phyloP scores from a whole-genome alignment of 2,113 vertebrate genomes.

The Ictalurus furcatus region DNA sequence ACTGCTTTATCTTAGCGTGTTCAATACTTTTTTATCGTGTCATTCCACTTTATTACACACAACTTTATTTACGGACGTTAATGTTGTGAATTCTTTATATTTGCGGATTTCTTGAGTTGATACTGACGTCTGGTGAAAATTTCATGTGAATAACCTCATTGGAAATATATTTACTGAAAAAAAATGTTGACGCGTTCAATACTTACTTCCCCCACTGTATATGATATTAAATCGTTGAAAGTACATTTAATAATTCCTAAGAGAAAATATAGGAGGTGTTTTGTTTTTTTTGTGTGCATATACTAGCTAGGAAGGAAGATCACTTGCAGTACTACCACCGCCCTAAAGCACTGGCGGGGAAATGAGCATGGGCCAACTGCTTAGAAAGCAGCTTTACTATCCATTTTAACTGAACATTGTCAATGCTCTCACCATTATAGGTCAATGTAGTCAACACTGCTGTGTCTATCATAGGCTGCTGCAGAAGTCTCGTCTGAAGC shows the following conservation, averaged over 20 bases:
- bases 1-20: too few relatives aligned
- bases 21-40: too few relatives aligned
- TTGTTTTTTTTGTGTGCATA: not conserved
- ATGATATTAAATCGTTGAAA: not conserved
- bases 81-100: too few relatives aligned
- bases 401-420: not conserved
- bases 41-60: too few relatives aligned
- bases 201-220: too few relatives aligned
- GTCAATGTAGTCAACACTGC: not conserved
- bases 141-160: too few relatives aligned
- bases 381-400: not conserved
- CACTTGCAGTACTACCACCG: not conserved
- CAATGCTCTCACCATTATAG: not conserved
- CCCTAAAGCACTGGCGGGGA: not conserved
- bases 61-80: too few relatives aligned
- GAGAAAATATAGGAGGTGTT: not conserved
- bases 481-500: conserved; percentile 79
- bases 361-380: not conserved
- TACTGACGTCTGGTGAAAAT: too few relatives aligned
- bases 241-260: not conserved
- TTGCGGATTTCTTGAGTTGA: too few relatives aligned
- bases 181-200: too few relatives aligned
- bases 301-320: not conserved
- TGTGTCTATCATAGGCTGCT: conserved; percentile 67
- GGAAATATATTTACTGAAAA: too few relatives aligned